Evolutionary conservation across 2,797 vertebrate genomes (phyloP).

Genomic region (Chiroxiphia lanceolata): DNA sequence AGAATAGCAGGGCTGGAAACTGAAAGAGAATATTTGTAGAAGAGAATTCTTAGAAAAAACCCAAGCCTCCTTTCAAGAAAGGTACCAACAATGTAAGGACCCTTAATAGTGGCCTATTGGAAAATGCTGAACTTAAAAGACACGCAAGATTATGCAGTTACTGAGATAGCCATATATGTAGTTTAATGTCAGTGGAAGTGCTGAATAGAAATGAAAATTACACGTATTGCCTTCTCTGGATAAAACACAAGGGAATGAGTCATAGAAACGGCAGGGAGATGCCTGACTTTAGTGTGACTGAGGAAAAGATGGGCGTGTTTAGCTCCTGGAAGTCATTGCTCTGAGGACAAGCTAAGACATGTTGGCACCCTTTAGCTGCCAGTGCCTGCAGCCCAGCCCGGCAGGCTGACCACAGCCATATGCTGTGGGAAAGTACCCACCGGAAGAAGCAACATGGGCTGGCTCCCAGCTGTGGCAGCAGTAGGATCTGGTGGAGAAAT

Average conservation of each 20-base stretch:
- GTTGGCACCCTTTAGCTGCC: not conserved
- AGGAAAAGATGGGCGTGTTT: not conserved
- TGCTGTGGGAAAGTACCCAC: not conserved
- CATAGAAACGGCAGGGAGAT: not conserved
- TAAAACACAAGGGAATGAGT: not conserved
- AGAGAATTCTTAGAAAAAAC: not conserved
- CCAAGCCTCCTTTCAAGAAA: not conserved
- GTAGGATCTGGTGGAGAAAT: not conserved
- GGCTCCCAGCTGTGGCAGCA: not conserved
- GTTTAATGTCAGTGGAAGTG: not conserved
- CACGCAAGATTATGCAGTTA: not conserved
- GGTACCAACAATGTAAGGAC: not conserved
- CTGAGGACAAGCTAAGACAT: not conserved
- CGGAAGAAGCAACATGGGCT: not conserved
- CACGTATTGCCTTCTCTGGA: not conserved
- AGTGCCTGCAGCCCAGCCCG: not conserved
- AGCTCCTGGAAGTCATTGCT: not conserved
- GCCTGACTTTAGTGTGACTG: not conserved
- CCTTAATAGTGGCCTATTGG: not conserved
- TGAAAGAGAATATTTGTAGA: not conserved
- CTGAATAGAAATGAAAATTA: not conserved
- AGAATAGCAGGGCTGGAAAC: not conserved
- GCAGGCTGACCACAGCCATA: rapidly evolving
- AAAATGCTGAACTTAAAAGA: not conserved
- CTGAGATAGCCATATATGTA: not conserved